Percentiles rank a stretch among this genome's conserved stretches.
Conservation (phyloP, 2,797 vertebrate species). For the Emydoidea blandingii region DNA sequence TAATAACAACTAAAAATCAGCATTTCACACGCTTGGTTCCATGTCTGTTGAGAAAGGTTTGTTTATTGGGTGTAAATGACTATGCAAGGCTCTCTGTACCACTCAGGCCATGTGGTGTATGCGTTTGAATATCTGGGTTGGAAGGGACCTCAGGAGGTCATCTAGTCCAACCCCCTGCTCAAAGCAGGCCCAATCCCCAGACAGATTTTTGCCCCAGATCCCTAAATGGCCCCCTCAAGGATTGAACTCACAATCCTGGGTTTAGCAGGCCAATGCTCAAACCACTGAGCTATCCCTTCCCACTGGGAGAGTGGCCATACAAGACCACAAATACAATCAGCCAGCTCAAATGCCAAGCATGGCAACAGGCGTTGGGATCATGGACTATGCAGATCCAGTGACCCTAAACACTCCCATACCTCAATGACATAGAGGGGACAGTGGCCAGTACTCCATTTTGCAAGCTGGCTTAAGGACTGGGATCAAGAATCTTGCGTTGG, state of each 20-base stretch:
- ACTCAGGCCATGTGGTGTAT: background rate
- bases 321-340: background rate
- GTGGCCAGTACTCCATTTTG: background rate
- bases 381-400: background rate
- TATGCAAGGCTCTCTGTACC: background rate
- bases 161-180: no score
- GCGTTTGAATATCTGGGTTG: background rate
- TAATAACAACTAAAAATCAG: background rate
- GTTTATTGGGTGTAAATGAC: background rate
- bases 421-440: background rate
- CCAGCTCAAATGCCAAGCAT: background rate
- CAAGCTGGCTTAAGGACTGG: background rate
- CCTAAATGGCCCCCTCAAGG: no score
- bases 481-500: background rate
- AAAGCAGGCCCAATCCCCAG: no score
- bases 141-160: no score
- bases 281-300: no score
- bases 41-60: background rate
- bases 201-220: no score
- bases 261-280: no score
- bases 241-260: no score
- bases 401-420: background rate
- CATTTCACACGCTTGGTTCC: background rate
- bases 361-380: background rate
- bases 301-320: no score